These are phyloP conservation scores for Gibbula magus DNA, from an alignment of 2,888 invertebrate genomes.

Conservation along the genomic window DNA sequence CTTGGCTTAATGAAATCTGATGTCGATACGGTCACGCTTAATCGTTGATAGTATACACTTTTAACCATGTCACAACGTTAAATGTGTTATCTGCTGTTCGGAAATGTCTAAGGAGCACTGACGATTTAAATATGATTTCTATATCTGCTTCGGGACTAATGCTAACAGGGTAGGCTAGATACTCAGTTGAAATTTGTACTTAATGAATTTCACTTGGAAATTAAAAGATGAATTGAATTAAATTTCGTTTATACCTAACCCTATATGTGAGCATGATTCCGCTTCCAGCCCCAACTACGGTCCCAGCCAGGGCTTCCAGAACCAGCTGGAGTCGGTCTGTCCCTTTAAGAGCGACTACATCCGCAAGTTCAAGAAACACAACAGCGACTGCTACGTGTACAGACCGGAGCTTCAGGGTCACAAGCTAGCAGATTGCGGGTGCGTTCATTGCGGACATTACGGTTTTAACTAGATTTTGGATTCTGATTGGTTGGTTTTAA, in stretches of 20 bases:
- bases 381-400: not conserved
- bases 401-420: not conserved
- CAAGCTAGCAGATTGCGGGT: conserved; percentile 10
- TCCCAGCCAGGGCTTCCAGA: not conserved
- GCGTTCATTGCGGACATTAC: not conserved
- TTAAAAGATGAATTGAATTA: not conserved
- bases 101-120: too few species aligned
- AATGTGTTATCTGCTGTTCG: too few species aligned
- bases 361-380: conserved; percentile 19
- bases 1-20: too few species aligned
- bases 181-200: too few species aligned
- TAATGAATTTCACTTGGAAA: not conserved
- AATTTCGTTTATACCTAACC: not conserved
- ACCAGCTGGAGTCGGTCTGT: not conserved
- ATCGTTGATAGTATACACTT: too few species aligned
- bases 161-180: too few species aligned
- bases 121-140: too few species aligned
- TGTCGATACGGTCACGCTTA: too few species aligned
- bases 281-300: not conserved
- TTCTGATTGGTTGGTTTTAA: not conserved
- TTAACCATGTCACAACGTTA: too few species aligned
- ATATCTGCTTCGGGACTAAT: too few species aligned
- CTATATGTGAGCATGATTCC: not conserved
- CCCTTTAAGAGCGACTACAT: conserved; percentile 10
- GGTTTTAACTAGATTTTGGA: not conserved